A percentile compares a stretch with the other conserved stretches of the same genome.
phyloP scores from a whole-genome alignment of 2,888 invertebrate species.

The Tinea trinotella region DNA sequence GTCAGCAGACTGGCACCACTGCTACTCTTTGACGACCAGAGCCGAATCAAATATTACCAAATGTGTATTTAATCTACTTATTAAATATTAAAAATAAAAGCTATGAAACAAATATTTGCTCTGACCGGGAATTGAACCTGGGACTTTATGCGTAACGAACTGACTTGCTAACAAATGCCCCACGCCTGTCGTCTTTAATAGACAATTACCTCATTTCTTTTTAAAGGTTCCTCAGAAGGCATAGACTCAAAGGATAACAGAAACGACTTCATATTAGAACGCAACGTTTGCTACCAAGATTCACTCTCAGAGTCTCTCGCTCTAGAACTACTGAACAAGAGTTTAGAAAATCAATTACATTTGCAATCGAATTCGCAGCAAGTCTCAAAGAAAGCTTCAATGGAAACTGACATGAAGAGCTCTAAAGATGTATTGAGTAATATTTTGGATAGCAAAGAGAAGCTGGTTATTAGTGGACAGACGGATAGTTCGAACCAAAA shows the following conservation, averaged over 20 bases:
- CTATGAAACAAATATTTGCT: too few species aligned
- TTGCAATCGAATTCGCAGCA: conserved; percentile 32
- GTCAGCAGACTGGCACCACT: too few species aligned
- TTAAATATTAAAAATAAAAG: conserved; percentile 11
- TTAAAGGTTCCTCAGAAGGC: conserved; percentile 55
- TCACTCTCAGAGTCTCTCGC: conserved; percentile 59
- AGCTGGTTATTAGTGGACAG: conserved; percentile 40
- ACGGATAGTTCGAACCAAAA: conserved; percentile 52
- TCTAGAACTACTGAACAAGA: conserved; percentile 53
- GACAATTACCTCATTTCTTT: too few species aligned
- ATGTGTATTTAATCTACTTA: background rate
- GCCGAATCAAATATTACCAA: too few species aligned
- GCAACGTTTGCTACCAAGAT: conserved; percentile 66
- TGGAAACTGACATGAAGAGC: conserved; percentile 49
- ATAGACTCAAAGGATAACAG: conserved; percentile 56
- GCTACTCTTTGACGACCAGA: too few species aligned
- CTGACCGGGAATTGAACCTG: too few species aligned
- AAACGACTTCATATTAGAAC: conserved; percentile 60
- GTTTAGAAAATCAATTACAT: conserved; percentile 48
- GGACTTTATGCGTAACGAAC: too few species aligned
- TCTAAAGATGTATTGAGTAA: conserved; percentile 50
- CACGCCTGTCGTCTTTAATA: too few species aligned
- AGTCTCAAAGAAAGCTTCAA: conserved; percentile 46
- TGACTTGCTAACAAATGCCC: too few species aligned
- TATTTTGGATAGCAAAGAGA: conserved; percentile 48